phyloP scores from a whole-genome alignment of 2,113 vertebrate genomes.

The Eptesicus fuscus region DNA sequence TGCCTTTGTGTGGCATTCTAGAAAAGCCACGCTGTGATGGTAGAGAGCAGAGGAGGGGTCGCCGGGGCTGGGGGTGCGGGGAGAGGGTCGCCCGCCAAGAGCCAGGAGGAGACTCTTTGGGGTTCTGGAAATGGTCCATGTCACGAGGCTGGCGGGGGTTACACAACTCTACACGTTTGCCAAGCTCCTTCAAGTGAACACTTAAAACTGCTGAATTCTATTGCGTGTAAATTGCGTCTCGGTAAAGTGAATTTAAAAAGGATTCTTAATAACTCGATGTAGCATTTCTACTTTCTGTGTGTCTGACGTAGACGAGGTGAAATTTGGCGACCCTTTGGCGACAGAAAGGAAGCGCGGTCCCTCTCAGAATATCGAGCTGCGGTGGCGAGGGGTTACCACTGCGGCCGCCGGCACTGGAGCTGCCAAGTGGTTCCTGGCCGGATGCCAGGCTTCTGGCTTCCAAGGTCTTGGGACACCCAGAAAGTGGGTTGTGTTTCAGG shows the following conservation, averaged over 20 bases:
- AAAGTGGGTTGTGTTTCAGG: constrained; percentile 62
- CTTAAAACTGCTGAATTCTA: background rate
- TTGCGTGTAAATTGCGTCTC: background rate
- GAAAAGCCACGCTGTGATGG: background rate
- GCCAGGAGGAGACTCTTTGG: rapidly evolving
- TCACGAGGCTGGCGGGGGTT: rapidly evolving
- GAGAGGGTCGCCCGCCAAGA: background rate
- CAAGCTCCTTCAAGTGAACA: background rate
- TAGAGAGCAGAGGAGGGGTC: background rate
- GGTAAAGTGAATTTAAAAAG: background rate
- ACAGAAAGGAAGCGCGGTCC: background rate
- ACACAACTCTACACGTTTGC: background rate
- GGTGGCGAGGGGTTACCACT: background rate
- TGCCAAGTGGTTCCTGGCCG: background rate
- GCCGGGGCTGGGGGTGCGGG: too few species aligned
- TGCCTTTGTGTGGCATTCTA: background rate
- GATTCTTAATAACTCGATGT: too few species aligned
- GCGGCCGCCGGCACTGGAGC: rapidly evolving
- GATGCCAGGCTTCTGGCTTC: background rate
- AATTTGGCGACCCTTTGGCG: background rate
- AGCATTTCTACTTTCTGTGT: background rate
- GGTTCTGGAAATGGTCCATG: background rate
- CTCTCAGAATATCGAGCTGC: background rate
- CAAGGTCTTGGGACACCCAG: background rate
- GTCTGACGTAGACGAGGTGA: background rate